Conservation (phyloP, 1,140 invertebrate genomes). For the Atopsyche davidsoni region DNA sequence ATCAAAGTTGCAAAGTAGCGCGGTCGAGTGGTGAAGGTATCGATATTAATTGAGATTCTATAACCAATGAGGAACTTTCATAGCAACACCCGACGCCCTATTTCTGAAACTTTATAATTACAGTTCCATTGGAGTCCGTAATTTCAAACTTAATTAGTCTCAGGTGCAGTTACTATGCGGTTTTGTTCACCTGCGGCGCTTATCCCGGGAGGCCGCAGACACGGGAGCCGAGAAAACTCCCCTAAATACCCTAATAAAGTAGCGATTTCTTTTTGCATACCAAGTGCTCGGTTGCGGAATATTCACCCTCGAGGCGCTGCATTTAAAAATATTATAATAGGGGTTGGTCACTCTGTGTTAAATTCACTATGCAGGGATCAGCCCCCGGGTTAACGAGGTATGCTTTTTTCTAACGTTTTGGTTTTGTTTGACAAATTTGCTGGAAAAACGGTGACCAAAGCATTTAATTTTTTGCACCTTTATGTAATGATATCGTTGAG, state of each 20-base stretch:
- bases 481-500: too few relatives aligned
- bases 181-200: not conserved
- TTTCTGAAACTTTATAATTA: slow-evolving; percentile 24
- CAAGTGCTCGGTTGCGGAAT: not conserved
- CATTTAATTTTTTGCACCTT: too few relatives aligned
- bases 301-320: too few relatives aligned
- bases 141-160: slow-evolving; percentile 24
- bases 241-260: slow-evolving; percentile 10
- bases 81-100: not conserved
- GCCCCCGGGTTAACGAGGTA: too few relatives aligned
- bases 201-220: not conserved
- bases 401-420: too few relatives aligned
- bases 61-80: slow-evolving; percentile 14
- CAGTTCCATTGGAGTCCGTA: slow-evolving; percentile 11
- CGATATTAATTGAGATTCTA: slow-evolving; percentile 22
- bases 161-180: slow-evolving; percentile 16
- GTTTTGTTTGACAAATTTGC: too few relatives aligned
- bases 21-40: slow-evolving; percentile 1
- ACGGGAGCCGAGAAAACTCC: slow-evolving; percentile 5
- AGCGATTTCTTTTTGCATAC: not conserved
- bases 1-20: too few relatives aligned
- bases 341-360: too few relatives aligned
- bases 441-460: too few relatives aligned
- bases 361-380: too few relatives aligned
- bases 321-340: too few relatives aligned